These are phyloP conservation scores for Cerastis leucographa DNA, from an alignment of 2,888 invertebrate genomes.

Conservation along the genomic window DNA sequence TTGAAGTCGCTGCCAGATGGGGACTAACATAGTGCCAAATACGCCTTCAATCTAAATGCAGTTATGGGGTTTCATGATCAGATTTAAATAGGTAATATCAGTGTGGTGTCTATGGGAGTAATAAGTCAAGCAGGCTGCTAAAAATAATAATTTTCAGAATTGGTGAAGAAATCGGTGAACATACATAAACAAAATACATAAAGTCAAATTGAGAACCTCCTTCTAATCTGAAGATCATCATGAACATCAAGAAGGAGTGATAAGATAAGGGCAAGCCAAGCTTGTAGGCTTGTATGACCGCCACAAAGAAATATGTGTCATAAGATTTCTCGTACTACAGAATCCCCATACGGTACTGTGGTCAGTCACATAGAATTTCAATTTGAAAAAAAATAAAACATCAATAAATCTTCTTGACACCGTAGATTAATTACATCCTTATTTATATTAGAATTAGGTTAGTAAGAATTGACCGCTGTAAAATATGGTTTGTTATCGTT, in stretches of 20 bases:
- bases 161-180: no score
- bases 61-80: neutral
- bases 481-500: neutral
- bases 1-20: conserved; percentile 6
- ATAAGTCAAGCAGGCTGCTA: no score
- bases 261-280: no score
- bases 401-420: neutral
- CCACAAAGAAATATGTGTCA: neutral
- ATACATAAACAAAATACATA: no score
- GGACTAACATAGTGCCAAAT: neutral
- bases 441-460: neutral
- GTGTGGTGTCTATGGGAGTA: no score
- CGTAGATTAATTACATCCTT: neutral
- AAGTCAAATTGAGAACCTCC: no score
- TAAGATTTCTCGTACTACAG: neutral
- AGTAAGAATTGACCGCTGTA: neutral
- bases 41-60: neutral
- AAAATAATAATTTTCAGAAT: no score
- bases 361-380: neutral
- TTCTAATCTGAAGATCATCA: no score
- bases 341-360: neutral
- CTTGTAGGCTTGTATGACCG: no score
- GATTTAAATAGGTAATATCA: no score
- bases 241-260: no score
- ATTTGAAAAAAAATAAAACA: neutral